Percentiles rank a stretch among this genome's conserved stretches.
Evolutionary conservation across 2,797 vertebrate genomes (phyloP).

Genomic region (Crenuchus spilurus): DNA sequence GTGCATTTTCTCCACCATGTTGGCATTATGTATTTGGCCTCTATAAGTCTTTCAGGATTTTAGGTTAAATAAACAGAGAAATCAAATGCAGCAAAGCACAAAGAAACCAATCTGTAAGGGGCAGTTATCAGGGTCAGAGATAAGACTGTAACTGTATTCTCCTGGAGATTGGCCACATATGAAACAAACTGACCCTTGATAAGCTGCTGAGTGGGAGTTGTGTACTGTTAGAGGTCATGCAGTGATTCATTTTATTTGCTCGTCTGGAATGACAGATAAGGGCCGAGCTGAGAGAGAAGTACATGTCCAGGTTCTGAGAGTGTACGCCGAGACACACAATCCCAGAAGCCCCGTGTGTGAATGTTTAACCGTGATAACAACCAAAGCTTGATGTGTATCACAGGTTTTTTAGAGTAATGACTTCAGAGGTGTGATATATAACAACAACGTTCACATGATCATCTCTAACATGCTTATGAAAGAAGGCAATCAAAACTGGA

Average conservation of each 20-base stretch:
- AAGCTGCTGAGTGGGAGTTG: not conserved
- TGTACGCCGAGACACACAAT: not conserved
- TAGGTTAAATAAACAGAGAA: not conserved
- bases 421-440: not conserved
- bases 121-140: not conserved
- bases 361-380: slow-evolving; percentile 57
- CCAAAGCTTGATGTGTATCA: not conserved
- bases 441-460: slow-evolving; percentile 52
- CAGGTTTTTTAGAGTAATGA: slow-evolving; percentile 33
- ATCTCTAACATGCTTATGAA: too few species aligned
- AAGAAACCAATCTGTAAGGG: not conserved
- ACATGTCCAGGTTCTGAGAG: not conserved
- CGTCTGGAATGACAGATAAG: not conserved
- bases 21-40: not conserved
- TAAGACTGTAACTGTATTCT: too few species aligned
- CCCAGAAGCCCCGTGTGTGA: slow-evolving; percentile 3
- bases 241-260: not conserved
- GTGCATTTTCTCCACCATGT: not conserved
- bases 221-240: slow-evolving; percentile 1
- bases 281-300: not conserved
- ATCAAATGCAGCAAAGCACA: not conserved
- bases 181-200: not conserved
- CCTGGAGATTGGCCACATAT: not conserved
- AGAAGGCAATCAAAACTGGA: too few species aligned
- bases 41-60: not conserved